Percentiles rank a stretch among this genome's conserved stretches.
Conservation (phyloP, 2,888 invertebrate genomes). For the Folsomia manolachei region DNA sequence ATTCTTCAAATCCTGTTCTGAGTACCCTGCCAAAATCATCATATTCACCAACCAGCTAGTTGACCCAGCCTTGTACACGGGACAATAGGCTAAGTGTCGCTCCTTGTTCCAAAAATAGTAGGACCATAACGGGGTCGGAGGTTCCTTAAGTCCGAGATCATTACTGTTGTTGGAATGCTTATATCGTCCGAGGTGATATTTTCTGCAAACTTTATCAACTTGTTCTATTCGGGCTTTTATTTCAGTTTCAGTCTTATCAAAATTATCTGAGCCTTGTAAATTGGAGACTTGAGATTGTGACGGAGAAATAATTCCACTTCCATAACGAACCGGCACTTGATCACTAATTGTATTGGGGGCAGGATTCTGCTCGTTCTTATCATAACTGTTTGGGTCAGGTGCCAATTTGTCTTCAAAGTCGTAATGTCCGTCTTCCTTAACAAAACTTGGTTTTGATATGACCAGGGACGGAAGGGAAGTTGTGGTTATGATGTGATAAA, state of each 20-base stretch:
- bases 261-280: slow-evolving; percentile 27
- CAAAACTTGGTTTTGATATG: neutral
- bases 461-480: neutral
- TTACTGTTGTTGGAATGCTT: slow-evolving; percentile 44
- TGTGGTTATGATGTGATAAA: neutral
- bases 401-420: neutral
- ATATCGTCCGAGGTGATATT: slow-evolving; percentile 55
- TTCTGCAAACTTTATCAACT: slow-evolving; percentile 53
- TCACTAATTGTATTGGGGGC: neutral
- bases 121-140: slow-evolving; percentile 57
- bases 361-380: neutral
- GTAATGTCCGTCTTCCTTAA: neutral
- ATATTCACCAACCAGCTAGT: slow-evolving; percentile 92
- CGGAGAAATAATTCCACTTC: neutral
- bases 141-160: slow-evolving; percentile 53
- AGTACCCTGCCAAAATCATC: slow-evolving; percentile 74
- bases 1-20: slow-evolving; percentile 53
- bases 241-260: slow-evolving; percentile 56
- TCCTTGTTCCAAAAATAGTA: slow-evolving; percentile 57
- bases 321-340: neutral
- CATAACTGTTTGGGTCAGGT: neutral
- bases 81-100: slow-evolving; percentile 68
- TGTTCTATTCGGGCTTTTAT: slow-evolving; percentile 55
- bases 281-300: neutral
- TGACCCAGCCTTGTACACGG: slow-evolving; percentile 80